Conservation (phyloP, 2,888 invertebrate genomes). For the Globia sparganii region DNA sequence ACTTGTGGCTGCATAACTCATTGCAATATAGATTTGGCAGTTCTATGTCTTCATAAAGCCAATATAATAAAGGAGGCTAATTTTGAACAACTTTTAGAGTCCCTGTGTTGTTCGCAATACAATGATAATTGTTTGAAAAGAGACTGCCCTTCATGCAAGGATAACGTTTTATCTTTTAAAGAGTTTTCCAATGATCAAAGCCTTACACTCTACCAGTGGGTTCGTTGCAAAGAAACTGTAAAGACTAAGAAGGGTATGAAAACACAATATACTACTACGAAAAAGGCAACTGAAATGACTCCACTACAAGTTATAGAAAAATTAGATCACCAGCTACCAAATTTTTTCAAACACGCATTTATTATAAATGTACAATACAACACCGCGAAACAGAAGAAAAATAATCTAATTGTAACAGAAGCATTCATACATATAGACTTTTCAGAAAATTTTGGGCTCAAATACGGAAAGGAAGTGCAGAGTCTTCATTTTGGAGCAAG, state of each 20-base stretch:
- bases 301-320: no score
- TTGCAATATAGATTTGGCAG: constrained; percentile 4
- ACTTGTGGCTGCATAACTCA: constrained; percentile 6
- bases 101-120: neutral
- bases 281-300: neutral
- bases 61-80: constrained; percentile 3
- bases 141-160: no score
- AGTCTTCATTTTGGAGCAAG: neutral
- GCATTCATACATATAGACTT: neutral
- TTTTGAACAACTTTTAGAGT: no score
- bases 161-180: no score
- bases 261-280: neutral
- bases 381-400: neutral
- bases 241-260: no score
- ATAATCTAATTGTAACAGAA: neutral
- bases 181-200: no score
- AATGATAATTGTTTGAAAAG: no score
- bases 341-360: neutral
- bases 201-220: no score
- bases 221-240: no score
- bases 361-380: neutral
- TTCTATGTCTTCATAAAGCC: constrained; percentile 5
- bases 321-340: neutral
- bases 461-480: neutral
- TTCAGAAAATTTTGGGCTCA: neutral